These are phyloP conservation scores for Coreoperca whiteheadi DNA, from an alignment of 2,113 vertebrate genomes.

Conservation along the genomic window DNA sequence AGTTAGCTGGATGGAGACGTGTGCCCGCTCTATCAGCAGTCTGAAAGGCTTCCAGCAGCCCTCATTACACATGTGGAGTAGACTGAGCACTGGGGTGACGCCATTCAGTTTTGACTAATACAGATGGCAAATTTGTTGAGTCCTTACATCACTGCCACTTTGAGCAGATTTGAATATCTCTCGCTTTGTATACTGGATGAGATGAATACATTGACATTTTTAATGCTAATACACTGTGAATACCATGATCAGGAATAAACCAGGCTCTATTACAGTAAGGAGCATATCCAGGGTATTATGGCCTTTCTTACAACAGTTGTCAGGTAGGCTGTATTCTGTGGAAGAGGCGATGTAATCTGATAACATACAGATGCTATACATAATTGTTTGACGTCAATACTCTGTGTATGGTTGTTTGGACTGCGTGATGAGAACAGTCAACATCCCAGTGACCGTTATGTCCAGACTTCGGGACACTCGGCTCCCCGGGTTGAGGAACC, in stretches of 20 bases:
- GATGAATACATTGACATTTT: constrained; percentile 53
- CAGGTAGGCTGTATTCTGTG: not conserved
- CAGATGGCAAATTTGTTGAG: constrained; percentile 61
- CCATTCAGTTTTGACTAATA: constrained; percentile 31
- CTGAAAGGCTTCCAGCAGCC: constrained; percentile 59
- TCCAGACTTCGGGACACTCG: too few species aligned
- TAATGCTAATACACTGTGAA: constrained; percentile 40
- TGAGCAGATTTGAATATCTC: constrained; percentile 15
- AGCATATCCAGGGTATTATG: not conserved
- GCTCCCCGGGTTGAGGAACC: too few species aligned
- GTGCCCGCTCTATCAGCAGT: constrained; percentile 41
- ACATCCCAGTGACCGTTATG: too few species aligned
- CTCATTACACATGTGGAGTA: constrained; percentile 49
- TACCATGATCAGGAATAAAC: constrained; percentile 11
- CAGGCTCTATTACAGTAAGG: not conserved
- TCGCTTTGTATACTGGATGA: not conserved
- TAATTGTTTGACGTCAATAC: too few species aligned
- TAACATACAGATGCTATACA: too few species aligned
- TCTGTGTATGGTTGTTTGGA: too few species aligned
- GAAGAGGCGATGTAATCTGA: too few species aligned
- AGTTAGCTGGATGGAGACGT: constrained; percentile 58
- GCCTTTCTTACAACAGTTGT: constrained; percentile 7
- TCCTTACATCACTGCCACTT: constrained; percentile 30
- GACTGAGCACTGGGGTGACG: constrained; percentile 24
- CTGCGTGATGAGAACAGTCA: too few species aligned